Evolutionary conservation across 2,113 vertebrate genomes (phyloP).

Genomic region (Procavia capensis): DNA sequence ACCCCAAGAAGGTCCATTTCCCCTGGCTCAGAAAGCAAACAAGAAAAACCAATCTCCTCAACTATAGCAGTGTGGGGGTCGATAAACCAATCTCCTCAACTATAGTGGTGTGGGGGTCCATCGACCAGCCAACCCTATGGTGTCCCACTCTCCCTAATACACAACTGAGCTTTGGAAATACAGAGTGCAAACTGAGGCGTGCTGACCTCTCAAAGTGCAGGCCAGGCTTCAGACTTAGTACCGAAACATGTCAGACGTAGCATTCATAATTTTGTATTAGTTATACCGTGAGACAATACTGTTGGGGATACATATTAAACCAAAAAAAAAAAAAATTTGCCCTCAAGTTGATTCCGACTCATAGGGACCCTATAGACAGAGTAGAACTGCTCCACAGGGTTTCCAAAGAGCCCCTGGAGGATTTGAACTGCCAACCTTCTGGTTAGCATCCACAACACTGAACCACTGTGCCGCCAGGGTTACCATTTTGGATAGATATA

Average conservation of each 20-base stretch:
- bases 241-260: accelerated
- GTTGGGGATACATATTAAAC: too few relatives aligned
- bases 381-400: too few relatives aligned
- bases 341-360: too few relatives aligned
- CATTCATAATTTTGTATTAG: background rate
- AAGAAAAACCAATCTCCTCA: background rate
- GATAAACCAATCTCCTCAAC: background rate
- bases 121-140: background rate
- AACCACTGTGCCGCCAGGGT: too few relatives aligned
- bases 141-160: background rate
- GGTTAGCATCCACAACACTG: too few relatives aligned
- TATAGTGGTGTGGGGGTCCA: background rate
- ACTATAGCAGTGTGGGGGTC: background rate
- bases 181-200: background rate
- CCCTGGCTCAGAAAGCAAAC: background rate
- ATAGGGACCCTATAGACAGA: too few relatives aligned
- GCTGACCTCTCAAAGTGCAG: background rate
- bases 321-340: too few relatives aligned
- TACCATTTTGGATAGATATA: background rate
- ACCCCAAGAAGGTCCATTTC: background rate
- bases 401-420: too few relatives aligned
- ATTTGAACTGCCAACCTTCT: too few relatives aligned
- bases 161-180: background rate
- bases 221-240: background rate
- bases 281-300: background rate